Percentiles rank a stretch among this genome's conserved stretches.
Evolutionary conservation across 2,797 vertebrate species (phyloP).

Genomic region (Orientallactaga sibirica): DNA sequence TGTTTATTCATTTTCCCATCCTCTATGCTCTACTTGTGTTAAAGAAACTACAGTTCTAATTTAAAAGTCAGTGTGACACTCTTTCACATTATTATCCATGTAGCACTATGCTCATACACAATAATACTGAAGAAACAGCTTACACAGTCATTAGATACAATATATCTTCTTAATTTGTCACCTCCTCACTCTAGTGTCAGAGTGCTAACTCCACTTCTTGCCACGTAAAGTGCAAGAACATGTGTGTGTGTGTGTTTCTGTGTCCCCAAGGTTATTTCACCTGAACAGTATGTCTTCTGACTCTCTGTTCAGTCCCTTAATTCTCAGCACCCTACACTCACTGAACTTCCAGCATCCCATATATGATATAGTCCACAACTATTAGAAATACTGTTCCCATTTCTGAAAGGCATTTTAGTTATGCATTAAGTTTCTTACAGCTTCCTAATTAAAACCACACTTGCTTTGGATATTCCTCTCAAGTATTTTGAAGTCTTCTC

Average conservation of each 20-base stretch:
- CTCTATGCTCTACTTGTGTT: not conserved
- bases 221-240: not conserved
- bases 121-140: not conserved
- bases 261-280: not conserved
- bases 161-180: conserved; percentile 5
- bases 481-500: not conserved
- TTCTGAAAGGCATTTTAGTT: not conserved
- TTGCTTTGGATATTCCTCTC: not conserved
- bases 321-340: not conserved
- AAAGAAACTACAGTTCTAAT: not conserved
- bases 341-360: not conserved
- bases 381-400: not conserved
- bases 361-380: not conserved
- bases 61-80: not conserved
- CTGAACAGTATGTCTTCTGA: not conserved
- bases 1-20: not conserved
- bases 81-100: not conserved
- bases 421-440: not conserved
- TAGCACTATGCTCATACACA: not conserved
- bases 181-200: not conserved
- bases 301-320: not conserved
- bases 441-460: not conserved
- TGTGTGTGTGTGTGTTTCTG: not conserved
- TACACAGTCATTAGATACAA: not conserved
- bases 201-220: not conserved